Evolutionary conservation across 2,113 vertebrate genomes (phyloP).

Genomic region (Opisthocomus hoazin): DNA sequence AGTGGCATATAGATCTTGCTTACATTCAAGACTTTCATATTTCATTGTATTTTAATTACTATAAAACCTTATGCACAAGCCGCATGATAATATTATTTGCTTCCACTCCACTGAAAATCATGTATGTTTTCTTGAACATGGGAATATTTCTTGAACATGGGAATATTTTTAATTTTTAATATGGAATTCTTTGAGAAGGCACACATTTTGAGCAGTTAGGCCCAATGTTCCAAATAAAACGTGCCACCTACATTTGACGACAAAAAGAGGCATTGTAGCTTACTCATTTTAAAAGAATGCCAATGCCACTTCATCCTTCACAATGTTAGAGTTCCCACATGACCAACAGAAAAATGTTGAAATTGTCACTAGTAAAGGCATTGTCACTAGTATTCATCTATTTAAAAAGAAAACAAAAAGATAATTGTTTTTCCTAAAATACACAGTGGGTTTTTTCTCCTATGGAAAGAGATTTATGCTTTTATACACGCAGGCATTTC

Average conservation of each 20-base stretch:
- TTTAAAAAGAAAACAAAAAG: background rate
- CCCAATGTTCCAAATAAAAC: background rate
- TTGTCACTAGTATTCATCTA: background rate
- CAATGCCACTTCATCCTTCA: constrained; percentile 10
- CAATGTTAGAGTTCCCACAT: background rate
- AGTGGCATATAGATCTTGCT: background rate
- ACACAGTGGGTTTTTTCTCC: accelerated
- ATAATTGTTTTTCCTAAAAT: background rate
- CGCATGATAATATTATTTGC: background rate
- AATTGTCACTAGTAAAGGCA: background rate
- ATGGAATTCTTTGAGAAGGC: background rate
- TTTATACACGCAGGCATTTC: background rate
- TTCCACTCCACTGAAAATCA: background rate
- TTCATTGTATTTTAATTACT: constrained; percentile 48
- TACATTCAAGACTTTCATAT: constrained; percentile 4
- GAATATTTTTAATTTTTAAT: constrained; percentile 12
- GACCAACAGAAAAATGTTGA: background rate
- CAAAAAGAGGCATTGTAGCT: background rate
- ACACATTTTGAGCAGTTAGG: background rate
- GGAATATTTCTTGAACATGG: background rate
- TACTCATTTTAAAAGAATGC: background rate
- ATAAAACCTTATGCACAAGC: background rate
- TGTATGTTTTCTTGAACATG: background rate
- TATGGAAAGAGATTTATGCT: background rate
- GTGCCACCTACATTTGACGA: background rate